Evolutionary conservation across 2,113 vertebrate genomes (phyloP), one percentile per base, ranked within the genome.

Genomic region (Toxostoma redivivum): DNA sequence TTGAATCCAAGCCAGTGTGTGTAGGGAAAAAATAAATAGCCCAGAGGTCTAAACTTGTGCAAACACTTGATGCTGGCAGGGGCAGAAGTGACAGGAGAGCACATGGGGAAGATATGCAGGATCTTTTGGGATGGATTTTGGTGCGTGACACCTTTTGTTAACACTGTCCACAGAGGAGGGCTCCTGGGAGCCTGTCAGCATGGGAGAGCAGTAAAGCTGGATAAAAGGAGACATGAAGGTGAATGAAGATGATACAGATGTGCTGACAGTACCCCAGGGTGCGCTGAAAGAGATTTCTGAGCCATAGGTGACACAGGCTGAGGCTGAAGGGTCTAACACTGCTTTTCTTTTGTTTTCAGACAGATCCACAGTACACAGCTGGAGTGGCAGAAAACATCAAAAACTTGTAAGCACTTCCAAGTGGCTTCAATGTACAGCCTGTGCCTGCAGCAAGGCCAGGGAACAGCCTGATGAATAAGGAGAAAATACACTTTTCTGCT

Each of bases 351-450:
- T 97, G 64, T 76, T 95, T 97, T 37, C 97, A 99, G 98, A 98
- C 98, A 0, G 98, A 99, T 90, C 95, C 97, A 1, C 98, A 98
- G 95, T 99, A 98, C 94, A 98, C 98, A 45, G 97, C 97, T 0
- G 94, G 97, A 86, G 98, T 98, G 88, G 98, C 98, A 64, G 98
- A 98, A 76, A 98, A 98, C 90, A 98, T 99, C 94, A 98, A 98
- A 96, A 98, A 91, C 97, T 96, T 98, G 98, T 99, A 98, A 98
- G 98, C 98, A 88, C 58, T 81, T 77, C 74, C 45, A 12, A 56
- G 37, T 48, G 10, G 16, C 23, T 80, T 48, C 5, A 3, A 56
- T 10, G 50, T 60, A 54, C 0, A 0, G 82, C 18, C 76, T 65
- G 40, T 58, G 82, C 91, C 72, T 92, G 56, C 18, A 61, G 42